These are phyloP conservation scores for Crepidodera aurea DNA, from an alignment of 2,888 invertebrate genomes.

Conservation along the genomic window DNA sequence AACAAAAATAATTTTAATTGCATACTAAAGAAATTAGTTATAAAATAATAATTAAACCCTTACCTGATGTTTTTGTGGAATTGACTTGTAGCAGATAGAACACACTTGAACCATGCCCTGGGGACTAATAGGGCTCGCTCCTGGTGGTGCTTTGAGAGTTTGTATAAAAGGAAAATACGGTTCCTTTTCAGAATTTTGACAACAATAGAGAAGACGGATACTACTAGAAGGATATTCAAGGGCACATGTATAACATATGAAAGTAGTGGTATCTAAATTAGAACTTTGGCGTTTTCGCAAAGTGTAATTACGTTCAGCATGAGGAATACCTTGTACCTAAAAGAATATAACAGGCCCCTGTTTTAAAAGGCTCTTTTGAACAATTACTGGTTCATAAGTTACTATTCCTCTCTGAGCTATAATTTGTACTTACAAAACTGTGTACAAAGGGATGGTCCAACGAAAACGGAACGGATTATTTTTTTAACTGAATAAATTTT, in stretches of 20 bases:
- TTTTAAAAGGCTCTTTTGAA: not conserved
- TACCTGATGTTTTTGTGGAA: slow-evolving; percentile 76
- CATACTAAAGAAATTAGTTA: too few species aligned
- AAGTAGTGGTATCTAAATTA: slow-evolving; percentile 72
- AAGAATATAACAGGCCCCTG: slow-evolving; percentile 43
- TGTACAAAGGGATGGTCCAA: too few species aligned
- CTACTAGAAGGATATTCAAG: slow-evolving; percentile 81
- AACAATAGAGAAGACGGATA: slow-evolving; percentile 83
- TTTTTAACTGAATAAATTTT: too few species aligned
- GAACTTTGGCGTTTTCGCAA: slow-evolving; percentile 79
- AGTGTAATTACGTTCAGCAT: slow-evolving; percentile 81
- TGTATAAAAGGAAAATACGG: slow-evolving; percentile 91
- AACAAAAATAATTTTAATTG: too few species aligned
- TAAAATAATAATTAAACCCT: not conserved
- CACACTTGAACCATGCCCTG: slow-evolving; percentile 92
- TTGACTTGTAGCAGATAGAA: slow-evolving; percentile 84
- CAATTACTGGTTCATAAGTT: too few species aligned
- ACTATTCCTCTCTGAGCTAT: too few species aligned
- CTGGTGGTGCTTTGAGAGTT: slow-evolving; percentile 79
- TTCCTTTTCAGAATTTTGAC: slow-evolving; percentile 84
- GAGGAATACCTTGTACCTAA: slow-evolving; percentile 70
- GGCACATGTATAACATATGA: slow-evolving; percentile 91
- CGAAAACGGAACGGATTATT: too few species aligned
- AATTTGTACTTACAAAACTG: too few species aligned
- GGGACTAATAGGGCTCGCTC: slow-evolving; percentile 88